Evolutionary conservation across 2,797 vertebrate species (phyloP).

Genomic region (Eulemur albifrons): DNA sequence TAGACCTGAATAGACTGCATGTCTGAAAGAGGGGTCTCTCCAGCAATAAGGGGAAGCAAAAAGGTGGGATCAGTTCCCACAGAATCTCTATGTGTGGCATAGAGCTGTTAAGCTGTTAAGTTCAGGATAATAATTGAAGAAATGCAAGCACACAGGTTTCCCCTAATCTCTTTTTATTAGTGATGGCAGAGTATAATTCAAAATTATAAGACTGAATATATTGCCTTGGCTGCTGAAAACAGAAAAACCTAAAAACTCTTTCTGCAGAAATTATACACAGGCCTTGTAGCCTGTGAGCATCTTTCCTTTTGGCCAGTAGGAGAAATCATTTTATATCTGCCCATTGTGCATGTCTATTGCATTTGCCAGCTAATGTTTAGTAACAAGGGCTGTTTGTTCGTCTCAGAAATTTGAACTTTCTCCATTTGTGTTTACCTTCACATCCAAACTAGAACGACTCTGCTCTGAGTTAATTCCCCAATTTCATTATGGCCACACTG

Average conservation of each 20-base stretch:
- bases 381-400: constrained; percentile 83
- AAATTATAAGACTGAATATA: not conserved
- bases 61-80: not conserved
- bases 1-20: not conserved
- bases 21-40: not conserved
- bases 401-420: constrained; percentile 81
- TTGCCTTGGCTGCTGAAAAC: constrained; percentile 19
- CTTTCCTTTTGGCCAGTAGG: constrained; percentile 55
- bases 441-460: constrained; percentile 79
- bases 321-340: constrained; percentile 1
- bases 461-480: constrained; percentile 83
- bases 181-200: not conserved
- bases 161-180: not conserved
- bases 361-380: constrained; percentile 83
- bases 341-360: constrained; percentile 28
- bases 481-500: constrained; percentile 75
- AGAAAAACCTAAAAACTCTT: constrained; percentile 20
- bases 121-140: not conserved
- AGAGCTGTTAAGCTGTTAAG: not conserved
- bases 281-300: not conserved
- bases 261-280: not conserved
- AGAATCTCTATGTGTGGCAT: not conserved
- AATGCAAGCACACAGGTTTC: not conserved
- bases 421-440: constrained; percentile 81
- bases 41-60: not conserved